These are phyloP conservation scores for Chaitophorus viminalis DNA, from an alignment of 2,888 invertebrate species.

Conservation along the genomic window DNA sequence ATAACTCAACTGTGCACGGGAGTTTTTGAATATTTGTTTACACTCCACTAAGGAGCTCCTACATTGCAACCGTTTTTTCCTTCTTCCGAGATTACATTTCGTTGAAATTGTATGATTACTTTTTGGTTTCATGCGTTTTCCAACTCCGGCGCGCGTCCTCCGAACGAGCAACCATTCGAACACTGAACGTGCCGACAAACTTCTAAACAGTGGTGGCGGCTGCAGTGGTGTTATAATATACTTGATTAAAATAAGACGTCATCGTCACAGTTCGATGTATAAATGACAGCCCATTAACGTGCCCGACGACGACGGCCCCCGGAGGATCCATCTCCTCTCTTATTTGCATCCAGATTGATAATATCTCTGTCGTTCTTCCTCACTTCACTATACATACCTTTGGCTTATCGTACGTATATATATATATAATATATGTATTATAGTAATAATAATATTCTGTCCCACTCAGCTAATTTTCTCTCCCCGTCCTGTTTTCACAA, in stretches of 20 bases:
- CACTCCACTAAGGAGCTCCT: background rate
- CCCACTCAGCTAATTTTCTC: constrained; percentile 41
- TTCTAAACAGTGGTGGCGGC: background rate
- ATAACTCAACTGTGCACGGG: background rate
- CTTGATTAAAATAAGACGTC: constrained; percentile 62
- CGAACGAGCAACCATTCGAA: background rate
- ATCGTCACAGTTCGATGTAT: constrained; percentile 57
- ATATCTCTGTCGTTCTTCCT: constrained; percentile 13
- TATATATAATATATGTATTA: background rate
- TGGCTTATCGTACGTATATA: constrained; percentile 14
- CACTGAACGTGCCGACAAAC: constrained; percentile 39
- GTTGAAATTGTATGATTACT: constrained; percentile 17
- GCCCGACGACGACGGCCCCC: constrained; percentile 40
- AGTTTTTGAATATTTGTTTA: background rate
- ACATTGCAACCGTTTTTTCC: background rate
- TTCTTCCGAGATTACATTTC: constrained; percentile 20
- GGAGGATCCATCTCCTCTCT: constrained; percentile 46
- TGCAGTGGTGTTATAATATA: background rate
- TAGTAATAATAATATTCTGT: constrained; percentile 5
- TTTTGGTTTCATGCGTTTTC: constrained; percentile 21
- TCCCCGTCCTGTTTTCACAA: constrained; percentile 40
- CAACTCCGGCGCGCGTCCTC: background rate
- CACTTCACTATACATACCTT: background rate
- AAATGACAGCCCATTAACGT: constrained; percentile 61
- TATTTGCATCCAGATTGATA: constrained; percentile 62